Evolutionary conservation across 2,797 vertebrate genomes (phyloP).

Genomic region (Ctenopoma kingsleyae): DNA sequence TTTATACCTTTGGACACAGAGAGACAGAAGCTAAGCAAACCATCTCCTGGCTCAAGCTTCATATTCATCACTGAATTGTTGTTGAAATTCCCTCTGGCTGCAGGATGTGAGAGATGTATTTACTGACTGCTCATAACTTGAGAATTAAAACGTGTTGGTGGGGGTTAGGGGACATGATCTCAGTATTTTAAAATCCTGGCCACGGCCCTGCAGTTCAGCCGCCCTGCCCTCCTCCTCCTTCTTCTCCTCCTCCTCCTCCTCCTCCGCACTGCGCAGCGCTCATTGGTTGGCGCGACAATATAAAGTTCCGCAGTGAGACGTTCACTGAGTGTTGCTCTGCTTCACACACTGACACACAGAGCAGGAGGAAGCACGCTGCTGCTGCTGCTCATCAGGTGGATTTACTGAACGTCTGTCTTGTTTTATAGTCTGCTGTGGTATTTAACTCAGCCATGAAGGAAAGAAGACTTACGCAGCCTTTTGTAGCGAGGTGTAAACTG

Average conservation of each 20-base stretch:
- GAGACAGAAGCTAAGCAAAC: too few species aligned
- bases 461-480: constrained; percentile 87
- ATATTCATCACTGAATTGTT: too few species aligned
- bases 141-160: neutral
- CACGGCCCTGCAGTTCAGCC: neutral
- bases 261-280: constrained; percentile 48
- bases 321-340: constrained; percentile 6
- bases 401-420: constrained; percentile 8
- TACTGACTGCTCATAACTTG: neutral
- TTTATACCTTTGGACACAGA: neutral
- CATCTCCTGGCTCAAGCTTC: too few species aligned
- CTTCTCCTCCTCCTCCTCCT: neutral
- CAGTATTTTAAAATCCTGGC: neutral
- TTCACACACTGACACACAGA: neutral
- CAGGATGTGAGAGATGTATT: too few species aligned
- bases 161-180: neutral
- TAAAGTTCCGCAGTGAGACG: constrained; percentile 81
- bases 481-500: constrained; percentile 92
- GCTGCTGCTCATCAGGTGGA: neutral
- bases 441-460: constrained; percentile 88
- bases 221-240: too few species aligned
- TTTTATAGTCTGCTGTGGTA: neutral
- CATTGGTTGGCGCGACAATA: constrained; percentile 80
- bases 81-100: too few species aligned
- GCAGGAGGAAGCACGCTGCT: neutral